These are phyloP conservation scores for Aix galericulata DNA, from an alignment of 2,113 vertebrate species.

Conservation along the genomic window DNA sequence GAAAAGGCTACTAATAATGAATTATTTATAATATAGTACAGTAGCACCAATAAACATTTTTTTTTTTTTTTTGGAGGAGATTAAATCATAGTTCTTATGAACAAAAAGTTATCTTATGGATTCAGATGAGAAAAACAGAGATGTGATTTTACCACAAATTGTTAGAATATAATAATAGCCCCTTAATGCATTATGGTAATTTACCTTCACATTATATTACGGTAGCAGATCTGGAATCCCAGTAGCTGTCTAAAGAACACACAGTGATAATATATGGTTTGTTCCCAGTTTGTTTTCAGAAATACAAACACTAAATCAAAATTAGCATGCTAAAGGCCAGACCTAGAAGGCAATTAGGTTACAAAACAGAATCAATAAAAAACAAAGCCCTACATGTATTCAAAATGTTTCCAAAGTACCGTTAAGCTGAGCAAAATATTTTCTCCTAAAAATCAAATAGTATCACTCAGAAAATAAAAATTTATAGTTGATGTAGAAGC, in stretches of 20 bases:
- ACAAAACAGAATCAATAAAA: slow-evolving; percentile 70
- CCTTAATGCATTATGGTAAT: slow-evolving; percentile 62
- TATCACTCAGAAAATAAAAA: neutral
- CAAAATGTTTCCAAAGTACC: slow-evolving; percentile 36
- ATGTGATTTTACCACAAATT: slow-evolving; percentile 30
- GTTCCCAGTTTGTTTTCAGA: slow-evolving; percentile 69
- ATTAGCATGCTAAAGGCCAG: slow-evolving; percentile 70
- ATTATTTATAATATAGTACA: neutral
- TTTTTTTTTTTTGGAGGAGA: neutral
- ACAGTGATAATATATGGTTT: slow-evolving; percentile 70
- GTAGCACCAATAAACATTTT: neutral
- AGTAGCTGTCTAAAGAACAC: slow-evolving; percentile 59
- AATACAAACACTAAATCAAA: slow-evolving; percentile 76
- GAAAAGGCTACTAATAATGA: slow-evolving; percentile 22
- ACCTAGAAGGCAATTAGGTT: slow-evolving; percentile 59
- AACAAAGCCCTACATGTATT: slow-evolving; percentile 54
- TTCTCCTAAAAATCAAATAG: neutral
- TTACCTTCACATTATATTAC: slow-evolving; percentile 58
- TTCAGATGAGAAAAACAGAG: slow-evolving; percentile 30
- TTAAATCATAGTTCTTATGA: neutral
- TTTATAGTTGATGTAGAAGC: neutral
- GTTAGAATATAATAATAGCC: slow-evolving; percentile 42
- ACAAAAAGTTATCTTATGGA: neutral
- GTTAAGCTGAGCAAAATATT: slow-evolving; percentile 38
- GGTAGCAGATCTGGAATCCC: slow-evolving; percentile 56